A percentile compares a stretch with the other conserved stretches of the same genome.
Evolutionary conservation across 2,797 vertebrate genomes (phyloP).

Genomic region (Hafferia zeledoni): DNA sequence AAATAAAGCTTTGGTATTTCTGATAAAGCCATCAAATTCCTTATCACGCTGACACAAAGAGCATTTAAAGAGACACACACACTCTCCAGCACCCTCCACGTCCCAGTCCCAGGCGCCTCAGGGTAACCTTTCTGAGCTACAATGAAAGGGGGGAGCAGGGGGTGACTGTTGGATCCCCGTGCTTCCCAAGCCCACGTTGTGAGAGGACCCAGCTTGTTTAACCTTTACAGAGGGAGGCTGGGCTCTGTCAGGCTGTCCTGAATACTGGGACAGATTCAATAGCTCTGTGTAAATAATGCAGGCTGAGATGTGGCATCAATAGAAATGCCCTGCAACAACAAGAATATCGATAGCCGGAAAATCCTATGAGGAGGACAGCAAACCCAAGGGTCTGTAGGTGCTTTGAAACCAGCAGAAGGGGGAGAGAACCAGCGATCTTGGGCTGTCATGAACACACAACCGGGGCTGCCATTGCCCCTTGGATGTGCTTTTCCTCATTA

Average conservation of each 20-base stretch:
- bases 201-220: not conserved
- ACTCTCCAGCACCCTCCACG: slow-evolving; percentile 58
- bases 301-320: slow-evolving; percentile 35
- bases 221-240: not conserved
- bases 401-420: not conserved
- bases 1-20: slow-evolving; percentile 99
- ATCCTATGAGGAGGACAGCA: slow-evolving; percentile 42
- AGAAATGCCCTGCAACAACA: slow-evolving; percentile 56
- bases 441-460: not conserved
- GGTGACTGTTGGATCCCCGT: not conserved
- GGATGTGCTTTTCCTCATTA: not conserved
- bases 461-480: not conserved
- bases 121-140: slow-evolving; percentile 26
- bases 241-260: slow-evolving; percentile 20
- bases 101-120: slow-evolving; percentile 53
- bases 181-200: not conserved
- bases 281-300: slow-evolving; percentile 37
- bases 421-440: not conserved
- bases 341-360: slow-evolving; percentile 57
- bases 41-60: slow-evolving; percentile 91
- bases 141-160: not conserved
- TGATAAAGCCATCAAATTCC: slow-evolving; percentile 99
- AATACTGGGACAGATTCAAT: not conserved
- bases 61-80: slow-evolving; percentile 91
- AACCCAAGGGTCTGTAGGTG: not conserved